Percentiles rank a stretch among this genome's conserved stretches.
phyloP scores from a whole-genome alignment of 2,888 invertebrate species.

The Erynnis tages region DNA sequence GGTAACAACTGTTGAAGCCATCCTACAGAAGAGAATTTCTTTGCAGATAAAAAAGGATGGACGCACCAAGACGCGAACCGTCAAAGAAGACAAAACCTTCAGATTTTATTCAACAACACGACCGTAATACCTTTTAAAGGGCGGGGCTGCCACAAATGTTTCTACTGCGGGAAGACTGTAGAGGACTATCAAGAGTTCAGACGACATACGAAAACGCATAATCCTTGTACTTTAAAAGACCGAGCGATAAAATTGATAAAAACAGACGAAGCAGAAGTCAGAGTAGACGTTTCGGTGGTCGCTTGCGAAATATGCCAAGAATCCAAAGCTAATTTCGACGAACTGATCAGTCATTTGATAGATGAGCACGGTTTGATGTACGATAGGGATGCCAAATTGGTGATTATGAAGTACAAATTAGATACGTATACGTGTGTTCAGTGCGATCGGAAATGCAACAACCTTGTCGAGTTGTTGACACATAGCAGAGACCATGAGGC shows the following conservation, averaged over 20 bases:
- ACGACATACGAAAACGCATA: constrained; percentile 41
- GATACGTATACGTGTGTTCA: constrained; percentile 35
- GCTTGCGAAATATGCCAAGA: constrained; percentile 54
- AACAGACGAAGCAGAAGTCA: constrained; percentile 56
- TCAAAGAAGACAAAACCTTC: constrained; percentile 38
- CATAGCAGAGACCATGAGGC: constrained; percentile 48
- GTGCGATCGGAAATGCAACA: constrained; percentile 30
- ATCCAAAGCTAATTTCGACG: constrained; percentile 40
- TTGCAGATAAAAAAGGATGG: constrained; percentile 44
- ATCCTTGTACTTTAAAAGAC: constrained; percentile 46
- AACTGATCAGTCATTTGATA: constrained; percentile 49
- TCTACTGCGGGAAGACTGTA: constrained; percentile 38
- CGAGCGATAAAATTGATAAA: constrained; percentile 54
- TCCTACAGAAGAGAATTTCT: constrained; percentile 41
- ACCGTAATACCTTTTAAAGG: constrained; percentile 43
- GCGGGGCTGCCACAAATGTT: constrained; percentile 37
- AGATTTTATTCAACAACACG: constrained; percentile 40
- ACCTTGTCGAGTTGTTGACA: constrained; percentile 38
- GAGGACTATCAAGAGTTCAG: constrained; percentile 36
- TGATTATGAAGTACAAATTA: constrained; percentile 30
- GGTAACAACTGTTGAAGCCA: too few relatives aligned
- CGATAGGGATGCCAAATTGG: constrained; percentile 31
- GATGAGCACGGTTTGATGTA: constrained; percentile 43
- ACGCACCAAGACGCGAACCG: constrained; percentile 35
- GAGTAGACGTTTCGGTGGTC: constrained; percentile 62